Conservation (phyloP, 2,113 vertebrate genomes). For the Triplophysa tibetana region DNA sequence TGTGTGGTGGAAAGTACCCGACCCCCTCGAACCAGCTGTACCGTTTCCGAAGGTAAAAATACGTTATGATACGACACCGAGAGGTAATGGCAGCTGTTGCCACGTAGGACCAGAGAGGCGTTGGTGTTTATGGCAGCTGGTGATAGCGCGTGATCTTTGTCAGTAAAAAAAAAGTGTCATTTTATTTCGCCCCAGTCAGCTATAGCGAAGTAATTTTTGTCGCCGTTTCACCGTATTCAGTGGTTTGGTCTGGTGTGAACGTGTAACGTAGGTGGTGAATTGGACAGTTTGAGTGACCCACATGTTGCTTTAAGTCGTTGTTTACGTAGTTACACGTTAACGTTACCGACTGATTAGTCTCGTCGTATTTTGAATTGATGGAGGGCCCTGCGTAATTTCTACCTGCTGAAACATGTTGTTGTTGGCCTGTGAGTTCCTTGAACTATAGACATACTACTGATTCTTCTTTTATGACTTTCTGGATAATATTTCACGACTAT, state of each 20-base stretch:
- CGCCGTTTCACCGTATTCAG: background rate
- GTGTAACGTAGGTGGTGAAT: background rate
- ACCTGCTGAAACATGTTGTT: background rate
- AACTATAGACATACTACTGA: background rate
- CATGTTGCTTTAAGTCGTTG: constrained; percentile 4
- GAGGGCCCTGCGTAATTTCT: background rate
- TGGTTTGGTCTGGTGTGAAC: too few species aligned
- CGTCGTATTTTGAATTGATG: background rate
- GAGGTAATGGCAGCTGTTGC: background rate
- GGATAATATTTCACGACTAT: background rate
- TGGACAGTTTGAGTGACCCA: background rate
- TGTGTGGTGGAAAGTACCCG: background rate
- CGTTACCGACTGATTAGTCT: background rate
- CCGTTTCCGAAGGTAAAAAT: background rate
- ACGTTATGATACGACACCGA: background rate
- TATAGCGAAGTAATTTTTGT: background rate
- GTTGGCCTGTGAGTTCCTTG: background rate
- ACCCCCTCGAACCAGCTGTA: background rate
- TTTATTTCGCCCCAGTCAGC: background rate
- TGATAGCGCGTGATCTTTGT: background rate
- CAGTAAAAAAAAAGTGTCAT: background rate
- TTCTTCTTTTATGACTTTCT: background rate
- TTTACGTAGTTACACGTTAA: background rate
- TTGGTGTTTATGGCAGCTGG: background rate
- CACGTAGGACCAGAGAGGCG: background rate